Percentiles rank a stretch among this genome's conserved stretches.
phyloP scores from a whole-genome alignment of 1,140 invertebrate species.

The Cardiocondyla obscurior region DNA sequence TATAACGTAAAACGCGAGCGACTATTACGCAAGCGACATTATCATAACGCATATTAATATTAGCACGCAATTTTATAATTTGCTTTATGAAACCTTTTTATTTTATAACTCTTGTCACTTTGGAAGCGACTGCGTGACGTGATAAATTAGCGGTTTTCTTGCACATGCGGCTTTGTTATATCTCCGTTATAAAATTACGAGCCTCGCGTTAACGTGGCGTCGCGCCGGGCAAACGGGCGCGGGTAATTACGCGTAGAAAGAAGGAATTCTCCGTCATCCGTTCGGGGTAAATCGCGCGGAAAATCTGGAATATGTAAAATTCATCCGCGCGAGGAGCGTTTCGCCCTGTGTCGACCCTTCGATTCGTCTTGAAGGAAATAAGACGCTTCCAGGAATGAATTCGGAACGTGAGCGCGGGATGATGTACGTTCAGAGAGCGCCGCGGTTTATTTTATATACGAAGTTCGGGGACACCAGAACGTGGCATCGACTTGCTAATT shows the following conservation, averaged over 20 bases:
- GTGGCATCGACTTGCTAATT: background rate
- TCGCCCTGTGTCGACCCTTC: conserved; percentile 5
- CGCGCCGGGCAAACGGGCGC: background rate
- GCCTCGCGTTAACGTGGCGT: conserved; percentile 32
- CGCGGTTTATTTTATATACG: background rate
- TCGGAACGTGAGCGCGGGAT: background rate
- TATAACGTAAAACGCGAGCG: background rate
- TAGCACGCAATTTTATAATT: conserved; percentile 7
- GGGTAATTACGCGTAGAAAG: conserved; percentile 48
- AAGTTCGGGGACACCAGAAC: background rate
- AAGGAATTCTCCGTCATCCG: conserved; percentile 31
- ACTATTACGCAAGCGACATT: background rate
- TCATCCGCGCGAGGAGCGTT: conserved; percentile 5
- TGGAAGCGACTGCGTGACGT: background rate
- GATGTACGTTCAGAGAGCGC: background rate
- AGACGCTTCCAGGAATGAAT: conserved; percentile 30
- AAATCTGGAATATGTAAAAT: conserved; percentile 53
- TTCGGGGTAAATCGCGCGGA: conserved; percentile 33
- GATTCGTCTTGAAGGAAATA: conserved; percentile 26
- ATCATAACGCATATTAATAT: background rate
- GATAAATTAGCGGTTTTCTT: conserved; percentile 33
- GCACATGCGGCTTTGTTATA: conserved; percentile 6
- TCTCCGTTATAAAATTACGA: conserved; percentile 10
- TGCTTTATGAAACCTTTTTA: background rate
- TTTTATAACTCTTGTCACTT: background rate